Base-by-base conservation (phyloP, 1,140 invertebrate genomes). In the Philotrypesis tridentata region DNA sequence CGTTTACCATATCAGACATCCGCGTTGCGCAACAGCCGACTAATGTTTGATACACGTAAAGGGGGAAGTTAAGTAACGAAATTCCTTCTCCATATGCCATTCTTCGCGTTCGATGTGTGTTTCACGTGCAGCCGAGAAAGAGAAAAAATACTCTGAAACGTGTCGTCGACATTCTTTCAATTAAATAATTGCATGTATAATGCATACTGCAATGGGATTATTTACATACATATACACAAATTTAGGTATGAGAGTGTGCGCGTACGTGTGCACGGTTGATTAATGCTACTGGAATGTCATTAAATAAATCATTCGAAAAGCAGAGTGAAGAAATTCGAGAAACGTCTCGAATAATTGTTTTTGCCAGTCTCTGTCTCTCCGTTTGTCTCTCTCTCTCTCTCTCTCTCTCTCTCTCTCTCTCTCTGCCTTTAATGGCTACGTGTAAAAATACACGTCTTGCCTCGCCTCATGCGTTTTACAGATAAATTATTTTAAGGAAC, bases 1-100 rank as follows among this genome's bases (percentile, higher is more conserved):
- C 74, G 67, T 82, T 72, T 63, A 40, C 55, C 74, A 33, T 71
- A 29, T 11, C 23, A 67, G 55, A 72, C 31, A 74, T 79, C 70
- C 61, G 60, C 79, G 40, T 83, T 83, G 33, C 63, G 63, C 29
- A 83, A 83, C 40, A 68, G 17, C n/a, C 76, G 60, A 83, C 74
- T 68, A 40, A 75, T 61, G 71, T 75, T 83, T 60, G 23, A 73
- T 68, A 79, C 60, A 37, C 33, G 33, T 70, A 68, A 12, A 48
- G 29, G 55, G 33, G 25, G 40, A 79, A 82, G 75, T 82, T 79
- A 71, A 79, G 75, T 73, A 78, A 79, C 75, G 65, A 37, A 67
- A 82, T 72, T 77, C 37, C n/a, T 76, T 63, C 63, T 48, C 17
- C 68, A 17, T 70, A 55, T 72, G 27, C 9, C n/a, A 71, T 71